phyloP scores from a whole-genome alignment of 2,113 vertebrate genomes.

The Perccottus glenii region DNA sequence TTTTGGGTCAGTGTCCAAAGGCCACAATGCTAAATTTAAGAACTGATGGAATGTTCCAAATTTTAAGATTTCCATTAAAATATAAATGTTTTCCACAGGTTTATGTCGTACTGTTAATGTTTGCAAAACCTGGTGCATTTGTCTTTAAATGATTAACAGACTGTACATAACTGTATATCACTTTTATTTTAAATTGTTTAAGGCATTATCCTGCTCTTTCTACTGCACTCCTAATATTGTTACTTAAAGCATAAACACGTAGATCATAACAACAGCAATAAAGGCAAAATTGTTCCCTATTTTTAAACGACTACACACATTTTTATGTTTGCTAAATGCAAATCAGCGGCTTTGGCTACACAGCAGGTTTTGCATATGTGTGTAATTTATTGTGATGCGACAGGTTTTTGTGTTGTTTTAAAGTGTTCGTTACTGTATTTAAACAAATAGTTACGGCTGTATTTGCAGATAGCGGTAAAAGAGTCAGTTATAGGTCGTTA shows the following conservation, averaged over 20 bases:
- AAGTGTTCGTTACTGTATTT: constrained; percentile 51
- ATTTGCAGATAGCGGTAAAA: constrained; percentile 38
- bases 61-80: no score
- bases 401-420: constrained; percentile 23
- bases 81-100: no score
- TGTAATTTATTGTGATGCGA: constrained; percentile 39
- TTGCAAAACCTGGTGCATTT: no score
- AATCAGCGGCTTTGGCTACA: neutral
- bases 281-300: neutral
- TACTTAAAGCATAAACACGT: neutral
- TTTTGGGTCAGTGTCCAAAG: no score
- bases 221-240: no score
- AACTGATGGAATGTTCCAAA: no score
- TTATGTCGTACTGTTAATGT: no score
- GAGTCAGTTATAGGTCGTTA: constrained; percentile 40
- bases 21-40: neutral
- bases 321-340: constrained; percentile 1
- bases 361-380: constrained; percentile 17
- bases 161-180: no score
- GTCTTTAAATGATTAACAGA: no score
- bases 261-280: neutral
- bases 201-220: no score
- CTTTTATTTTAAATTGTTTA: no score
- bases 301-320: neutral
- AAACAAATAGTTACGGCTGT: constrained; percentile 18